phyloP scores from a whole-genome alignment of 2,113 vertebrate genomes.

The chimpanzee (Pan troglodytes) region DNA sequence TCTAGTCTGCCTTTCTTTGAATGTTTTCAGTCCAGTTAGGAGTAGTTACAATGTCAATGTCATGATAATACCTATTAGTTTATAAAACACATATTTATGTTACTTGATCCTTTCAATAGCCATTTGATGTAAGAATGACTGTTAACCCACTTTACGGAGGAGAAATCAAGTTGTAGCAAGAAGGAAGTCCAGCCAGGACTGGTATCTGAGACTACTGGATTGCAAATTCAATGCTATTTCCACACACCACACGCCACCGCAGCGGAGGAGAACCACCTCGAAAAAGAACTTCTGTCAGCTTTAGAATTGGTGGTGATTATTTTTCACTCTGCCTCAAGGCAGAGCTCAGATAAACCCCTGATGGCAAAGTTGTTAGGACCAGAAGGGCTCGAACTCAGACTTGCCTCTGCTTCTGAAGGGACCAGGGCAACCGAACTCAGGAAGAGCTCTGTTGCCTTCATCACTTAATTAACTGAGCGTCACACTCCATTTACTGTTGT shows the following conservation, averaged over 20 bases:
- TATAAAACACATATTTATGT: neutral
- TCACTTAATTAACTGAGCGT: conserved; percentile 19
- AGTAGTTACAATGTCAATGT: neutral
- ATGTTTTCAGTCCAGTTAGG: neutral
- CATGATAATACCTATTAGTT: neutral
- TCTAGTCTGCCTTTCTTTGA: neutral
- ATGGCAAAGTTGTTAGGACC: neutral
- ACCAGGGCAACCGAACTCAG: neutral
- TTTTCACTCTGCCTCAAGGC: neutral
- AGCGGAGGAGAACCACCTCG: neutral
- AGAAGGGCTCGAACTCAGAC: neutral
- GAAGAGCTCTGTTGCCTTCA: neutral
- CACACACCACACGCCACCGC: neutral
- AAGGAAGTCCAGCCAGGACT: neutral
- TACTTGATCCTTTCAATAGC: neutral
- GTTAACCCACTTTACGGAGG: neutral
- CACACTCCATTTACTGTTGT: neutral
- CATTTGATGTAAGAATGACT: neutral
- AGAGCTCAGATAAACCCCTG: neutral
- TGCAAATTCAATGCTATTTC: neutral
- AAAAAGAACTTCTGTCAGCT: neutral
- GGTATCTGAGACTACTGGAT: neutral
- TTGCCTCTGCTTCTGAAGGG: neutral
- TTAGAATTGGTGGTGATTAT: neutral
- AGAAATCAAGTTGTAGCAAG: neutral